Base-by-base conservation (phyloP, 2,113 vertebrate genomes). In the Hippopotamus amphibius region DNA sequence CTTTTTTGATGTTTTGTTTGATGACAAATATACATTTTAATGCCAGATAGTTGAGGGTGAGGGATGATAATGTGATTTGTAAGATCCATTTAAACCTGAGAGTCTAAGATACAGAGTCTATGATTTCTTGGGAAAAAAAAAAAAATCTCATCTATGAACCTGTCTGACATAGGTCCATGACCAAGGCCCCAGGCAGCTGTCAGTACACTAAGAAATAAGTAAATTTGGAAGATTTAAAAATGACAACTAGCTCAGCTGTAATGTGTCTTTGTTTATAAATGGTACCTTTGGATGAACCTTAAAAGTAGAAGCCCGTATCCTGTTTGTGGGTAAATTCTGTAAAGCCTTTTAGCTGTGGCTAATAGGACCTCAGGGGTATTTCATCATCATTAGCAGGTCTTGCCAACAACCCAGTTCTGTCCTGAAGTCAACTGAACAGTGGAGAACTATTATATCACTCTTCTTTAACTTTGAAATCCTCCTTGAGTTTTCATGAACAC, bases 381-480 rank as follows among this genome's bases (percentile, higher is more conserved):
- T n/a, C n/a, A n/a, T n/a, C 7, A 6, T 65, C 43, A 87, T 80
- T 88, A 88, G 33, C 17, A 76, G 15, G 90, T 2, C 30, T 87
- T 93, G 30, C 28, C 55, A 59, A 81, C 19, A 74, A 89, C 15
- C 50, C 71, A 97, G 97, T 97, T 97, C 94, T 57, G 85, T 77
- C 53, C 43, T 21, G 46, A 72, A 50, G 24, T 53, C 50, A 74
- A 79, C 10, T 65, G 26, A 89, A 80, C 24, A 37, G 55, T 21
- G 81, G 13, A 76, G 13, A 93, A 97, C 21, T 55, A 88, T 50
- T 7, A 69, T 0, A 61, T 11, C 7, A 53, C 43, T 55, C 3
- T 21, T 16, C 15, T 93, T 96, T 83, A 57, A 90, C 94, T 72
- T 71, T 66, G 69, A 89, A 63, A 5, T 37, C 14, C 50, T 88